Evolutionary conservation across 2,113 vertebrate species (phyloP), one percentile per base, ranked within the genome.

Genomic region (Rhineura floridana): DNA sequence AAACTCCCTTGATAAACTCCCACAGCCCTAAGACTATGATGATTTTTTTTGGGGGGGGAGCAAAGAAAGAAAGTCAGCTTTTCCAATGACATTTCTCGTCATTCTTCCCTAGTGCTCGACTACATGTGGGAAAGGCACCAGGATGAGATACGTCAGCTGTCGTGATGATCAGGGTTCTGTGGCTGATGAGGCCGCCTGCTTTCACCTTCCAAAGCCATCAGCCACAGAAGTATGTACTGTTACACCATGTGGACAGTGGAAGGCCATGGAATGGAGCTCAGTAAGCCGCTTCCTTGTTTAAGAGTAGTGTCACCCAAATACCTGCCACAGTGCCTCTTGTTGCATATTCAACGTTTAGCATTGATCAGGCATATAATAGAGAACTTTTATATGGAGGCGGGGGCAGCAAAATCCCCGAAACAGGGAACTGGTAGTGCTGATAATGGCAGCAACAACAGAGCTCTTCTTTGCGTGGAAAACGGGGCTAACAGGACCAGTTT

Each of bases 81-180:
- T 44, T 80, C 79, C 70, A 87, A 87, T 3, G 33, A 10, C 81
- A n/a, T 85, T 25, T 19, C 1, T 90, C 89, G 87, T 92, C 42
- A 33, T 72, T 95, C 44, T 93, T 91, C 81, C 90, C 94, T 95
- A 99, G 99, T 99, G 99, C 91, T 99, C 98, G 0, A 97, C 98
- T 84, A 99, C 98, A 0, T 99, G 99, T 1, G 99, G 99, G 63
- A 99, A 99, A 94, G 99, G 99, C 44, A 98, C 96, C 0, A 96
- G 98, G 70, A 98, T 99, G 98, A 97, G 99, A 87, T 99, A 99
- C 0, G 99, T 99, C 94, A 99, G 99, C 94, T 99, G 99, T 91
- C 97, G 99, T 3, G 98, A 99, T 63, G 97, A 98, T 85, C 98
- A 99, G n/a, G 98, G 99, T 62, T 98, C 98, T 0, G 98, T 99